Evolutionary conservation across 2,888 invertebrate species (phyloP), one percentile per base, ranked within the genome.

Genomic region (Pemphredon lugubris): DNA sequence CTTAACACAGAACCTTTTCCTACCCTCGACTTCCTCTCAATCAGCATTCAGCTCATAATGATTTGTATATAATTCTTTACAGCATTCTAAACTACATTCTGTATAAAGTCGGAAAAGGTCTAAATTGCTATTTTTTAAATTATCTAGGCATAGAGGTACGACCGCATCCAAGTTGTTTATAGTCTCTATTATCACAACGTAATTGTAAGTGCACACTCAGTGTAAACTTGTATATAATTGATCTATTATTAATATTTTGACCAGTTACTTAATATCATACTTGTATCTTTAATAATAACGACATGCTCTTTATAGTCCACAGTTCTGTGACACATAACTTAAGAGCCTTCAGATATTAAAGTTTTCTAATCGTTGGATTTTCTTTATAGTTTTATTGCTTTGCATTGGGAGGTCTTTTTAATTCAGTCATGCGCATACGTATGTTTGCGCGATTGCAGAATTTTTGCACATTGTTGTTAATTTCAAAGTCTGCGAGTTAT

Each of bases 1-100:
- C 75, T 73, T 83, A 70, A 78, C 84, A 71, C 85, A 86, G 63
- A 85, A 84, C 75, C 78, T 84, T 81, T 85, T 86, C 79, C 84
- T 84, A 61, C 85, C 89, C 68, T 84, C 87, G 42, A 85, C 86
- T 61, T 87, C 88, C 74, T 84, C 86, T 69, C 84, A 86, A 73
- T 87, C 86, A 37, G 84, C 85, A 66, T 87, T 83, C 59, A 85
- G 84, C 74, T 87, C 85, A 47, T 86, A 85, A 75, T 79, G 51
- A 77, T 63, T 65, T 79, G 76, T 73, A 64, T 39, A 71, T 50
- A 58, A 57, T 66, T 66, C 61, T 72, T 71, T 67, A 54, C 75
- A 72, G 64, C 57, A 39, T 69, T 66, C 50, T 64, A 58, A 72
- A 50, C 55, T 58, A 64, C 37, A 32, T 69, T 72, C 69, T 78